These are phyloP conservation scores for Tetrax tetrax DNA, from an alignment of 2,113 vertebrate genomes.

Conservation along the genomic window DNA sequence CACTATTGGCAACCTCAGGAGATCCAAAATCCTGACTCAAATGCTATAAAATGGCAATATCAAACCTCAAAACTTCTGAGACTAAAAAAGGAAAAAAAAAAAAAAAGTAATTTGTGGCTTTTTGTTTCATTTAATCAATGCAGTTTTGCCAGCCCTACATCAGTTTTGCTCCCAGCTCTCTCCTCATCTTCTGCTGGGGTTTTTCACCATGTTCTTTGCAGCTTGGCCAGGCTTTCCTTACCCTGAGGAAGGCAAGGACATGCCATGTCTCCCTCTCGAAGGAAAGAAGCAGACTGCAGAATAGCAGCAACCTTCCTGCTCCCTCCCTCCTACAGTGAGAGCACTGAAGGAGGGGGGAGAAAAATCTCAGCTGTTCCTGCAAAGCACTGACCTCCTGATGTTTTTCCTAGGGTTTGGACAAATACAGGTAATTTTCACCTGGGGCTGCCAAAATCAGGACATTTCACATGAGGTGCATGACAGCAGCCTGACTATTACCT, in stretches of 20 bases:
- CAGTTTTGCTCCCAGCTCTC: background rate
- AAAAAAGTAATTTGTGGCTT: background rate
- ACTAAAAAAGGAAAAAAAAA: background rate
- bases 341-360: accelerated
- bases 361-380: background rate
- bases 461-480: background rate
- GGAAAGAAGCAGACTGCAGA: background rate
- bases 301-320: background rate
- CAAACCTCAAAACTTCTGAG: background rate
- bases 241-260: background rate
- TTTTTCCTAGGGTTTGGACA: background rate
- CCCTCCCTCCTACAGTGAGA: background rate
- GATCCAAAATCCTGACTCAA: background rate
- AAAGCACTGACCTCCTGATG: background rate
- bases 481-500: background rate
- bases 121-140: background rate
- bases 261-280: background rate
- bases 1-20: background rate
- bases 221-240: background rate
- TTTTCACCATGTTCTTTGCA: accelerated
- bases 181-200: background rate
- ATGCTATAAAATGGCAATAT: background rate
- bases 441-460: background rate
- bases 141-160: background rate
- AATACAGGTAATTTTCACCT: background rate